Conservation (phyloP, 2,113 vertebrate species). For the Hystrix brachyura region DNA sequence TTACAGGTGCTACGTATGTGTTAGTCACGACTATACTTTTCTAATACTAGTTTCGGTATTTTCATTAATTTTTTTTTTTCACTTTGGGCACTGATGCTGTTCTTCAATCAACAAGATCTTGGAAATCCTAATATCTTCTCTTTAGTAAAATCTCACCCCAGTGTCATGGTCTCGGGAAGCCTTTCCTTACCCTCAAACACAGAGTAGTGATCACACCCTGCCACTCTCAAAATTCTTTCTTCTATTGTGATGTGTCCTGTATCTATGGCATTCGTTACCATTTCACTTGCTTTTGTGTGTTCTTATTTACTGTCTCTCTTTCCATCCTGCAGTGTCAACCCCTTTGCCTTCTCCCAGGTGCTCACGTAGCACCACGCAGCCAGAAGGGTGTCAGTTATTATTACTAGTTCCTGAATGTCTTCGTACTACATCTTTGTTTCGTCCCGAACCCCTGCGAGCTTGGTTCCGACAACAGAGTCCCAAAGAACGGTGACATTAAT, state of each 20-base stretch:
- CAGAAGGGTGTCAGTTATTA: not conserved
- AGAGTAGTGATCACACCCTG: not conserved
- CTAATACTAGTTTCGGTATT: not conserved
- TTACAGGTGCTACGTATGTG: rapidly evolving
- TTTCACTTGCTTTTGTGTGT: not conserved
- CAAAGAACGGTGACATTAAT: too few species aligned
- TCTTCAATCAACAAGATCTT: not conserved
- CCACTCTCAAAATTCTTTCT: not conserved
- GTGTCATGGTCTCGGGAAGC: not conserved
- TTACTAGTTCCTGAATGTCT: not conserved
- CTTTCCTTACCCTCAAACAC: not conserved
- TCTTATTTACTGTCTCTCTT: not conserved
- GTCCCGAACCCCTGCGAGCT: not conserved
- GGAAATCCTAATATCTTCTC: not conserved
- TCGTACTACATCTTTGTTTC: not conserved
- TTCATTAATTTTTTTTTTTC: not conserved
- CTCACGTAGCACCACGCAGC: not conserved
- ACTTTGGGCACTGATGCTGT: not conserved
- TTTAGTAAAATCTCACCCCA: not conserved
- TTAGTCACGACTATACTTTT: not conserved
- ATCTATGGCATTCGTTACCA: rapidly evolving
- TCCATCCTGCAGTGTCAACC: not conserved
- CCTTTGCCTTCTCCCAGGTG: not conserved
- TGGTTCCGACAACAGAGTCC: not conserved
- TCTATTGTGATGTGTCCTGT: rapidly evolving